These are phyloP conservation scores for Coilia nasus DNA, from an alignment of 2,797 vertebrate genomes.

Conservation along the genomic window DNA sequence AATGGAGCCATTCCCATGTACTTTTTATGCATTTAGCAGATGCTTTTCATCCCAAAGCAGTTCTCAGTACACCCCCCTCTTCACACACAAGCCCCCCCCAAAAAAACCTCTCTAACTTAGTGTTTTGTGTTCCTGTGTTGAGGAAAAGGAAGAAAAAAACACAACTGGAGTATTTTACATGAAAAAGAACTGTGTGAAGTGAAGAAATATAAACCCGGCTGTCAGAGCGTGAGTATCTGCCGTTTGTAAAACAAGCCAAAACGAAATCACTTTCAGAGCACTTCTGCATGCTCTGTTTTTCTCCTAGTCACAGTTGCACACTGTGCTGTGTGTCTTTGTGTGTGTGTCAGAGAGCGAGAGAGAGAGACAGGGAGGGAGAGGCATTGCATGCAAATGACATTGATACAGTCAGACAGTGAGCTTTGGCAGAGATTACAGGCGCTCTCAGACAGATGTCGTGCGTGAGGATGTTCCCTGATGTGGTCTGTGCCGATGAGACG, in stretches of 20 bases:
- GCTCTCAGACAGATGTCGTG: too few relatives aligned
- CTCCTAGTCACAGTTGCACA: neutral
- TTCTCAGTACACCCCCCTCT: neutral
- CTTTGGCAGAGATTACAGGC: neutral
- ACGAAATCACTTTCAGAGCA: neutral
- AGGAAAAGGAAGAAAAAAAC: neutral
- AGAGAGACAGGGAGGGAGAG: neutral
- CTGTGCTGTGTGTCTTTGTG: too few relatives aligned
- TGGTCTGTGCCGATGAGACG: neutral
- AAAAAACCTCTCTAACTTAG: neutral
- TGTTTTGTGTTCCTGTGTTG: neutral
- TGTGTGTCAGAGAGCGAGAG: too few relatives aligned
- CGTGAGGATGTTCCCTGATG: neutral
- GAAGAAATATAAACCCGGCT: neutral
- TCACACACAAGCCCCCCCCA: neutral
- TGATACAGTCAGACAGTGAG: slow-evolving; percentile 2
- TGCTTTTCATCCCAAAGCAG: neutral
- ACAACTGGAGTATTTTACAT: neutral
- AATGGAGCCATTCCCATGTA: slow-evolving; percentile 43
- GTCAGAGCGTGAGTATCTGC: neutral
- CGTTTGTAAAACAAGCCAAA: neutral
- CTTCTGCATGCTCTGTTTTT: neutral
- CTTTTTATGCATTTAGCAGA: slow-evolving; percentile 31
- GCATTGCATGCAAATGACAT: neutral
- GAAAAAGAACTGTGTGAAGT: neutral